Conservation (phyloP, 2,797 vertebrate species). For the Scomberomorus guttatus region DNA sequence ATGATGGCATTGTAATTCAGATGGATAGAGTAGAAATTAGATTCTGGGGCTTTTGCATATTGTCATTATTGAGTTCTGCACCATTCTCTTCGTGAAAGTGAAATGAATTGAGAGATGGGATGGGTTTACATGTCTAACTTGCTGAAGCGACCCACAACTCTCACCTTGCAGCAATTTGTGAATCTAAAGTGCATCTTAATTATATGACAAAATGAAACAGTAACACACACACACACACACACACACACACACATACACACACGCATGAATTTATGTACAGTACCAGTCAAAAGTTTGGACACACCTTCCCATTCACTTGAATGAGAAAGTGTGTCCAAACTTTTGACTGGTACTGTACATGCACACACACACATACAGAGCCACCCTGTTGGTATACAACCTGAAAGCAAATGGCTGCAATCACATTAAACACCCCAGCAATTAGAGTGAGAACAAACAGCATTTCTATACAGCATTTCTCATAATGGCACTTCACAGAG, state of each 20-base stretch:
- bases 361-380: neutral
- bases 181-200: slow-evolving; percentile 63
- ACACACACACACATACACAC: slow-evolving; percentile 18
- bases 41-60: slow-evolving; percentile 76
- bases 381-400: slow-evolving; percentile 34
- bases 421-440: slow-evolving; percentile 57
- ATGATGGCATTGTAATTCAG: slow-evolving; percentile 83
- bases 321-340: too few species aligned
- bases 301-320: too few species aligned
- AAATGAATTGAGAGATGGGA: slow-evolving; percentile 70
- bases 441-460: slow-evolving; percentile 68
- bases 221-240: slow-evolving; percentile 7
- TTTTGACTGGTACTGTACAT: neutral
- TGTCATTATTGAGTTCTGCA: slow-evolving; percentile 75
- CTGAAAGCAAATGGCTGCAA: slow-evolving; percentile 60
- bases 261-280: neutral
- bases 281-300: too few species aligned
- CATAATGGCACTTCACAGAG: slow-evolving; percentile 56
- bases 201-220: slow-evolving; percentile 37
- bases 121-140: slow-evolving; percentile 55
- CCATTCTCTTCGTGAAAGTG: slow-evolving; percentile 57
- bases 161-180: slow-evolving; percentile 60
- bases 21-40: slow-evolving; percentile 79
- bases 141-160: slow-evolving; percentile 42
- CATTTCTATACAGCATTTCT: slow-evolving; percentile 54